Conservation (phyloP, 1,140 invertebrate species). For the Stegodyphus dumicola region DNA sequence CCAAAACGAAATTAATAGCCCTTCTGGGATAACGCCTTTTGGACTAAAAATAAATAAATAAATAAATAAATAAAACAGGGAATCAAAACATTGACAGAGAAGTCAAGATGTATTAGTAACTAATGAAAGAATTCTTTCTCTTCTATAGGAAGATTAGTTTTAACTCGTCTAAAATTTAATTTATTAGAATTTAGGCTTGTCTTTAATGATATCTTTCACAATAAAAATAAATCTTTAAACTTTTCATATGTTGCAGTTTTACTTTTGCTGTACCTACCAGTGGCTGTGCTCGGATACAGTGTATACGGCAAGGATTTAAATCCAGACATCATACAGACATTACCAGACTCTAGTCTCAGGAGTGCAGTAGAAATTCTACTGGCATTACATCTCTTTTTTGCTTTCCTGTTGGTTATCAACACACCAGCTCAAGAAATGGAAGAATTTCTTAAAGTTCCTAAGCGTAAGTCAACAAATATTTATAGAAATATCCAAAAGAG, state of each 20-base stretch:
- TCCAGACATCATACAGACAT: slow-evolving; percentile 17
- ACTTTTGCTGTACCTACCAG: slow-evolving; percentile 73
- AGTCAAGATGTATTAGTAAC: too few species aligned
- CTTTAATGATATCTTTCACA: too few species aligned
- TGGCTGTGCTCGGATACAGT: slow-evolving; percentile 68
- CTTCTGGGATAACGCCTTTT: too few species aligned
- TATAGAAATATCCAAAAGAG: too few species aligned
- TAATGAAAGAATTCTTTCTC: background rate
- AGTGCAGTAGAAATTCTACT: slow-evolving; percentile 73
- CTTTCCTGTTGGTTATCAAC: slow-evolving; percentile 77
- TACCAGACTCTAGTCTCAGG: slow-evolving; percentile 65
- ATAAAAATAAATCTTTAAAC: too few species aligned
- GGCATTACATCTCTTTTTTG: slow-evolving; percentile 74
- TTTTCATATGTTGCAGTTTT: slow-evolving; percentile 70
- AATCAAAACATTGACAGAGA: too few species aligned
- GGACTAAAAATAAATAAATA: too few species aligned
- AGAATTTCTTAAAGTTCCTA: slow-evolving; percentile 75
- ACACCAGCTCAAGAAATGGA: slow-evolving; percentile 79
- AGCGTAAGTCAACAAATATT: slow-evolving; percentile 70
- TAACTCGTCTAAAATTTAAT: too few species aligned
- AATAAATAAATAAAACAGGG: too few species aligned
- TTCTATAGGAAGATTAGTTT: background rate
- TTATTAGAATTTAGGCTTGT: too few species aligned
- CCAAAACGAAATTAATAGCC: too few species aligned
- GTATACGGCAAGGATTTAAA: slow-evolving; percentile 14